phyloP scores from a whole-genome alignment of 2,888 invertebrate genomes.

The Lapara coniferarum region DNA sequence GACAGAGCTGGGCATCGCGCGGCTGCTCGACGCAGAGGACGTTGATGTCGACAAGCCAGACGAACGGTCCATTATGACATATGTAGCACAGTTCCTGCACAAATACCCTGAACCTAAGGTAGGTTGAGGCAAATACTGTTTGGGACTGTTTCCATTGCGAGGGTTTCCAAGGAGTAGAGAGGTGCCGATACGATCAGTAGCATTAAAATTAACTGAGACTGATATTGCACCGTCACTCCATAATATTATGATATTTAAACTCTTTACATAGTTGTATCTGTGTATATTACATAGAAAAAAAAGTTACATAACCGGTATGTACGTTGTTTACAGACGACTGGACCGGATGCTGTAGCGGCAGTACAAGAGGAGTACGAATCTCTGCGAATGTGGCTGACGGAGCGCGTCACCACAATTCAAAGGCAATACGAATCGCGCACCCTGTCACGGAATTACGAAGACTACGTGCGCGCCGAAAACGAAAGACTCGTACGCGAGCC shows the following conservation, averaged over 20 bases:
- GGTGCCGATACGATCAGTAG: too few species aligned
- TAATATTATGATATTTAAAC: too few species aligned
- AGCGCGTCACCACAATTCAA: slow-evolving; percentile 90
- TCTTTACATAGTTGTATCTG: too few species aligned
- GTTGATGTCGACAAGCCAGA: slow-evolving; percentile 98
- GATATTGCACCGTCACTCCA: too few species aligned
- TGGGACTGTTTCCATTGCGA: neutral
- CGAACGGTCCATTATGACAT: slow-evolving; percentile 99
- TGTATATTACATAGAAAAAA: too few species aligned
- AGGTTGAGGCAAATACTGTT: slow-evolving; percentile 31
- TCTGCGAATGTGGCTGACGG: slow-evolving; percentile 91
- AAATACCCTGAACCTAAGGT: slow-evolving; percentile 95
- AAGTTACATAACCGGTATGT: too few species aligned
- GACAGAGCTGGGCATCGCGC: slow-evolving; percentile 94
- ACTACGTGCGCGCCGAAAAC: slow-evolving; percentile 89
- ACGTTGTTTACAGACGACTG: slow-evolving; percentile 80
- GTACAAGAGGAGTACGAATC: slow-evolving; percentile 92
- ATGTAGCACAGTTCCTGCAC: slow-evolving; percentile 98
- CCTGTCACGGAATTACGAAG: slow-evolving; percentile 90
- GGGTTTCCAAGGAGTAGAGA: neutral
- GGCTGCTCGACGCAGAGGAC: slow-evolving; percentile 96
- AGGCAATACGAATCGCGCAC: slow-evolving; percentile 90
- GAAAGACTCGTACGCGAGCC: slow-evolving; percentile 90
- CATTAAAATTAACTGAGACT: too few species aligned
- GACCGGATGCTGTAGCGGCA: slow-evolving; percentile 88